Conservation (phyloP, 2,113 vertebrate genomes). For the Mesocricetus auratus region DNA sequence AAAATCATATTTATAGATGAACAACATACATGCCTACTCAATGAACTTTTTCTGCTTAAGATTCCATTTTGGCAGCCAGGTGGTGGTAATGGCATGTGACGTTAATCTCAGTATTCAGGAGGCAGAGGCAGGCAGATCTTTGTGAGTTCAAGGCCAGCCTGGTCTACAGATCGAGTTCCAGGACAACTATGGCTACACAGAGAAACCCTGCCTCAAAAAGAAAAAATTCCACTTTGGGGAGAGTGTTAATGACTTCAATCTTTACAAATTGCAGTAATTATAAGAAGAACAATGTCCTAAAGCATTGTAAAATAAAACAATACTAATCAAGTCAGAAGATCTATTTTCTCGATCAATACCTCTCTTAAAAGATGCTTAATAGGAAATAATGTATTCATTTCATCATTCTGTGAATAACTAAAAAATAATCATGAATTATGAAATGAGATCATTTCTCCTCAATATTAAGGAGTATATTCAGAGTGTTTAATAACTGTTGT, state of each 20-base stretch:
- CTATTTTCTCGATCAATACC: not conserved
- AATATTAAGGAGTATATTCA: not conserved
- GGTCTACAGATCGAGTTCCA: no score
- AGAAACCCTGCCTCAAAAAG: no score
- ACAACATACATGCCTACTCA: not conserved
- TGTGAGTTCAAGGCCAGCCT: no score
- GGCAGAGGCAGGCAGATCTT: no score
- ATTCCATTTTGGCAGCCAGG: not conserved
- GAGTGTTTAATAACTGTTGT: not conserved
- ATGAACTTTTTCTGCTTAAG: not conserved
- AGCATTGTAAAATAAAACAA: not conserved
- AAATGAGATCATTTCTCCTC: not conserved
- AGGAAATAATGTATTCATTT: not conserved
- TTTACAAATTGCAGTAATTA: not conserved
- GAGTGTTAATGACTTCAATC: not conserved
- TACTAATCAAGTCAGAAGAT: not conserved
- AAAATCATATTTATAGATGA: not conserved
- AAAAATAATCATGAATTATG: constrained; percentile 2
- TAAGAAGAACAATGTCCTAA: not conserved
- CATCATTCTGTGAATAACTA: constrained; percentile 21
- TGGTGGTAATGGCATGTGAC: no score
- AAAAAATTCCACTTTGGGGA: not conserved
- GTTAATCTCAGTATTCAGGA: no score
- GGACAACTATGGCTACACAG: no score
- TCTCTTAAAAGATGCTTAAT: not conserved